Conservation (phyloP, 2,113 vertebrate genomes). For the Meriones unguiculatus region DNA sequence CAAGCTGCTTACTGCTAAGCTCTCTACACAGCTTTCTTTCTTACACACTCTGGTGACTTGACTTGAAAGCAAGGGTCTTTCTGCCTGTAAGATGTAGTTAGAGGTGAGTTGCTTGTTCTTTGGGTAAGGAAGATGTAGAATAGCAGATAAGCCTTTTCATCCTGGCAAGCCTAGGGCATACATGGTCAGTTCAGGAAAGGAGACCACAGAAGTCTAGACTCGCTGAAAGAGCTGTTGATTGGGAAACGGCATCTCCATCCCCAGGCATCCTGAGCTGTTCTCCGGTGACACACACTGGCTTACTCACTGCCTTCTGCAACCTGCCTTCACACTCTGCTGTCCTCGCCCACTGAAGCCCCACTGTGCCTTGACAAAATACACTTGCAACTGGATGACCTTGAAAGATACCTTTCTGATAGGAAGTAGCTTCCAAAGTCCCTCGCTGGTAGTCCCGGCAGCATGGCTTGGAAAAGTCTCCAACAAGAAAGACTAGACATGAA, state of each 20-base stretch:
- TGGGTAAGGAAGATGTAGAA: neutral
- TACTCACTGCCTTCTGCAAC: neutral
- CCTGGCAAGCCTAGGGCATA: neutral
- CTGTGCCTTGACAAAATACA: neutral
- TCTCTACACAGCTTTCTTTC: neutral
- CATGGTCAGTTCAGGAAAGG: no score
- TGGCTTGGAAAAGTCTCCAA: constrained; percentile 32
- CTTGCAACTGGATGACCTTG: neutral
- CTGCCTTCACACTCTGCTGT: neutral
- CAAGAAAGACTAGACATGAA: neutral
- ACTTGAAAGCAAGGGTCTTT: neutral
- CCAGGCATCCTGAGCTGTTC: neutral
- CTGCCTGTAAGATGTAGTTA: neutral
- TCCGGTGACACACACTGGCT: neutral
- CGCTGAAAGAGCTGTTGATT: neutral
- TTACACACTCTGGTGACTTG: neutral
- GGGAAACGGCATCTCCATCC: neutral
- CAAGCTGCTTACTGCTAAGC: neutral
- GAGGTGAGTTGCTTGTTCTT: neutral
- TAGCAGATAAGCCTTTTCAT: neutral
- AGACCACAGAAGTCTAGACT: neutral
- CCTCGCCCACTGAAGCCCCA: neutral
- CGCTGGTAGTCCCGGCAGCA: neutral
- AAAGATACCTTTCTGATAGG: neutral
- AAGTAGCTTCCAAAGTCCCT: neutral